phyloP scores from a whole-genome alignment of 2,113 vertebrate species.

The Circaetus cinerascens region DNA sequence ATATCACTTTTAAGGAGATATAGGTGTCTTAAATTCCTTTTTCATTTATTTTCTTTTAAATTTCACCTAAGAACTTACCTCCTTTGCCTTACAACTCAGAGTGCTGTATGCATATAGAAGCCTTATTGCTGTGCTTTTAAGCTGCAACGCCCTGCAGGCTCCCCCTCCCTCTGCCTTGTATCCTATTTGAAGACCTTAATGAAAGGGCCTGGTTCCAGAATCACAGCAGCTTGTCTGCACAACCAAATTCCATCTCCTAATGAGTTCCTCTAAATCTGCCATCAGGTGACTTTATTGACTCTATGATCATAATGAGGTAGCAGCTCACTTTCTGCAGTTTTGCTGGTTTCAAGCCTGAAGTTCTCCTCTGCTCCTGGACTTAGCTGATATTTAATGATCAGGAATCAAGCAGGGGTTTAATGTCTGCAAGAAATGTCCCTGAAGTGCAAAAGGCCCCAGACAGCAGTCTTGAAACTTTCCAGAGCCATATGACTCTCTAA shows the following conservation, averaged over 20 bases:
- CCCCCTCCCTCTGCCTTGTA: slow-evolving; percentile 17
- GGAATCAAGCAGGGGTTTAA: slow-evolving; percentile 57
- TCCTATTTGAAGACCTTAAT: slow-evolving; percentile 72
- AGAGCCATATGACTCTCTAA: slow-evolving; percentile 56
- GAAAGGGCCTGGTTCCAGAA: slow-evolving; percentile 63
- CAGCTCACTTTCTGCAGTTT: slow-evolving; percentile 61
- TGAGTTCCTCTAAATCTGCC: slow-evolving; percentile 79
- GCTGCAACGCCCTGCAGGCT: slow-evolving; percentile 24
- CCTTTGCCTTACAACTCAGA: neutral
- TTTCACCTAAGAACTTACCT: neutral
- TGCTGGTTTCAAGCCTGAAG: slow-evolving; percentile 4
- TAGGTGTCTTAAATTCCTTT: neutral
- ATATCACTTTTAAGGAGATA: neutral
- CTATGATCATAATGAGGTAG: slow-evolving; percentile 75
- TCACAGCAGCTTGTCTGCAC: slow-evolving; percentile 56
- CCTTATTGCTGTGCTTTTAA: slow-evolving; percentile 21
- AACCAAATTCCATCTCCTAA: slow-evolving; percentile 73
- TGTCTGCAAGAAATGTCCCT: slow-evolving; percentile 55
- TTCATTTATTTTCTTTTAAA: slow-evolving; percentile 22
- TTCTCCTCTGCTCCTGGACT: slow-evolving; percentile 26
- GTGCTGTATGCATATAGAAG: slow-evolving; percentile 3
- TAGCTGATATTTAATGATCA: slow-evolving; percentile 60
- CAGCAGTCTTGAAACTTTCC: slow-evolving; percentile 57
- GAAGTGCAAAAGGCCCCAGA: slow-evolving; percentile 30
- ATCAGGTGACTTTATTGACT: slow-evolving; percentile 79